Conservation (phyloP, 1,140 invertebrate species). For the Nomia melanderi region DNA sequence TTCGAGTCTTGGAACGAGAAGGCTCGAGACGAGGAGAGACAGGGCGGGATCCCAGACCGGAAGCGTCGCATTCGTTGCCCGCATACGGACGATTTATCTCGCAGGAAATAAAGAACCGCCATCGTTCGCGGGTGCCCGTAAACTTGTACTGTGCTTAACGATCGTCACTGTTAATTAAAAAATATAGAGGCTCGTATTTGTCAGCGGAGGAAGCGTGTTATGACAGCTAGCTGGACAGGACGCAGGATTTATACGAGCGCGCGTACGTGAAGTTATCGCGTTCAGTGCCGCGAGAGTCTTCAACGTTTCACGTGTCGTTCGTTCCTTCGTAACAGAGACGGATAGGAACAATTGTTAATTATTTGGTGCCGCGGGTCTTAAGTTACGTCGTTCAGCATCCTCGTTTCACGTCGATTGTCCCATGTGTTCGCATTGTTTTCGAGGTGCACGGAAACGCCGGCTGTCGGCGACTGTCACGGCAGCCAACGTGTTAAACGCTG, state of each 20-base stretch:
- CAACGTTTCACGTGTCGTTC: no score
- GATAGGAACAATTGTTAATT: no score
- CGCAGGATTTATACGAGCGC: slow-evolving; percentile 9
- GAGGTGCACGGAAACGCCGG: no score
- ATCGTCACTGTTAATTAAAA: slow-evolving; percentile 23
- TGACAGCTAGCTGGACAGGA: not conserved
- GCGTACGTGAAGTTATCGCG: no score
- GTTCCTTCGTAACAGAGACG: no score
- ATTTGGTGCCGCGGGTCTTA: no score
- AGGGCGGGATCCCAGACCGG: slow-evolving; percentile 33
- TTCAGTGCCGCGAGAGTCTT: no score
- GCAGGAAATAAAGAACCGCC: slow-evolving; percentile 45
- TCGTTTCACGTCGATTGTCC: no score
- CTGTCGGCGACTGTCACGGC: no score
- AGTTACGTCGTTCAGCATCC: no score
- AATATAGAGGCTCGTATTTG: slow-evolving; percentile 1
- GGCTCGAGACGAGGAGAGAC: no score
- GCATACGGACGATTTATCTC: slow-evolving; percentile 59
- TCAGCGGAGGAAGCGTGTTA: not conserved
- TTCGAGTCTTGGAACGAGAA: not conserved
- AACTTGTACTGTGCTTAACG: not conserved
- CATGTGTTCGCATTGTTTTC: no score
- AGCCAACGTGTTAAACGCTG: not conserved
- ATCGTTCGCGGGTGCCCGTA: not conserved
- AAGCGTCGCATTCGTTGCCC: slow-evolving; percentile 59